A percentile compares a stretch with the other conserved stretches of the same genome.
Conservation (phyloP, 2,113 vertebrate species). For the Periophthalmus modestus region DNA sequence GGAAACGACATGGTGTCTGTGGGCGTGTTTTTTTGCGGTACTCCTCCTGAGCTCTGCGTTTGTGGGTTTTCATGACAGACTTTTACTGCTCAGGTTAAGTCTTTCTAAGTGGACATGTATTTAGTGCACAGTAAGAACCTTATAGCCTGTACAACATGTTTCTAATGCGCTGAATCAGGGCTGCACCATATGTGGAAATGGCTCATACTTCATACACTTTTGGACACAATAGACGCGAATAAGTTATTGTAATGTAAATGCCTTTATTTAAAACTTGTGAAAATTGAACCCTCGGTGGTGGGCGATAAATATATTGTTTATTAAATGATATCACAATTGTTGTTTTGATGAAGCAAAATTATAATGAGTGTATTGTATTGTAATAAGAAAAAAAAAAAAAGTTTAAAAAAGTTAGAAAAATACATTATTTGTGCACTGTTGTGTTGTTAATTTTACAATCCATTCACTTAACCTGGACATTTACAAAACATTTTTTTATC, state of each 20-base stretch:
- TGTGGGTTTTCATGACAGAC: constrained; percentile 10
- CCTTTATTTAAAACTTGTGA: background rate
- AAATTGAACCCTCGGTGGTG: background rate
- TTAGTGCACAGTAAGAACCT: background rate
- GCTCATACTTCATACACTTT: background rate
- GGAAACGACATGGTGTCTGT: no score
- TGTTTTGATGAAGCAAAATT: no score
- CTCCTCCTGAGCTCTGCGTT: constrained; percentile 21
- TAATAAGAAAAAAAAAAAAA: no score
- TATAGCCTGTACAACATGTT: background rate
- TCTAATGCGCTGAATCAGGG: background rate
- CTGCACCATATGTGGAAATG: background rate
- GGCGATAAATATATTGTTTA: background rate
- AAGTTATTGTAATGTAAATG: no score
- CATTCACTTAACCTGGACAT: no score
- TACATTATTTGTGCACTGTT: no score
- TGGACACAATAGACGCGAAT: no score
- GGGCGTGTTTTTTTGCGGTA: constrained; percentile 32
- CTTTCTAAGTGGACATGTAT: constrained; percentile 19
- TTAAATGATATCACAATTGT: no score
- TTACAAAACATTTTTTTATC: no score
- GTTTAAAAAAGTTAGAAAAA: no score
- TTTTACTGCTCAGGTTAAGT: constrained; percentile 57
- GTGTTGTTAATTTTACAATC: no score
- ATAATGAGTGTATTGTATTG: no score